These are phyloP conservation scores for Acanthosepion esculentum DNA, from an alignment of 2,888 invertebrate genomes.

Conservation along the genomic window DNA sequence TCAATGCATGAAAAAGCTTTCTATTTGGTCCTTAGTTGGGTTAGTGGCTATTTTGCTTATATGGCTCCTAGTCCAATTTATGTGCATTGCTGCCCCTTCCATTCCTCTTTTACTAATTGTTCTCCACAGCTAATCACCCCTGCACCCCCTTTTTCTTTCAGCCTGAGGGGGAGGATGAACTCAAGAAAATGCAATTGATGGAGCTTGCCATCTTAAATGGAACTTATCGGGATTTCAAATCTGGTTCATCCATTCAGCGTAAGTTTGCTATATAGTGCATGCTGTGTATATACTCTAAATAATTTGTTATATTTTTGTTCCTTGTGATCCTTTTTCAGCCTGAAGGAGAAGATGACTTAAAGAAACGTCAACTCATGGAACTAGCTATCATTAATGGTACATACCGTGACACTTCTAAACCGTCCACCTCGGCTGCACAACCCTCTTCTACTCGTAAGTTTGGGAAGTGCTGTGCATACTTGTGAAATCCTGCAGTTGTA, in stretches of 20 bases:
- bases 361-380: constrained; percentile 99
- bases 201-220: constrained; percentile 99
- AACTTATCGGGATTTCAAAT: constrained; percentile 89
- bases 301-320: constrained; percentile 36
- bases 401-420: constrained; percentile 79
- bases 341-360: constrained; percentile 99
- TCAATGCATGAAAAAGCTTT: background rate
- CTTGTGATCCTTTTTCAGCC: constrained; percentile 81
- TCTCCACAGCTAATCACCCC: constrained; percentile 48
- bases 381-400: constrained; percentile 99
- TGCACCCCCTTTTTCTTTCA: constrained; percentile 76
- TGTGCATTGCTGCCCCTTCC: constrained; percentile 37
- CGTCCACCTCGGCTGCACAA: constrained; percentile 60
- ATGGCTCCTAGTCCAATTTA: background rate
- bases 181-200: constrained; percentile 99
- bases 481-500: constrained; percentile 36
- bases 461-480: constrained; percentile 49
- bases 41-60: background rate
- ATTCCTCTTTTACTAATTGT: constrained; percentile 46
- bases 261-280: constrained; percentile 48
- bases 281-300: constrained; percentile 36
- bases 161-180: constrained; percentile 99
- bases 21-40: background rate
- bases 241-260: constrained; percentile 59
- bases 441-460: constrained; percentile 68